Percentiles rank a stretch among this genome's conserved stretches.
Conservation (phyloP, 2,113 vertebrate genomes). For the Edolisoma coerulescens region DNA sequence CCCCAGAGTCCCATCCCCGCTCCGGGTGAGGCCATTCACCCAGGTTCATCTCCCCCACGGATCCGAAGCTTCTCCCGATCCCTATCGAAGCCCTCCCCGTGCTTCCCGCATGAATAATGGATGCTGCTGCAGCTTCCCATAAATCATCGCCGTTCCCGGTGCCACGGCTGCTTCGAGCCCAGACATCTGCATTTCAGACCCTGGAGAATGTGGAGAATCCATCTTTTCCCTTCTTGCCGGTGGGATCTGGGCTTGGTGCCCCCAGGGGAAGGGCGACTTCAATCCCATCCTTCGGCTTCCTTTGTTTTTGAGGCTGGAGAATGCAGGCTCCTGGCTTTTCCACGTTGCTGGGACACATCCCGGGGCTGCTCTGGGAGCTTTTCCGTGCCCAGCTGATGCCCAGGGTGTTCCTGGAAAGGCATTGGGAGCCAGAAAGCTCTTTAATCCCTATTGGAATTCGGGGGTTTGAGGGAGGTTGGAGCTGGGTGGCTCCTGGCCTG, state of each 20-base stretch:
- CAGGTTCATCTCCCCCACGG: conserved; percentile 71
- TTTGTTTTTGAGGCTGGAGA: accelerated
- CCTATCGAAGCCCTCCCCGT: conserved; percentile 71
- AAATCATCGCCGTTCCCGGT: conserved; percentile 63
- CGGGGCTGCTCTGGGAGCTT: accelerated
- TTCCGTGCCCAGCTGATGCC: too few relatives aligned
- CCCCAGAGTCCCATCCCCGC: conserved; percentile 39
- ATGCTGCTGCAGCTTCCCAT: conserved; percentile 67
- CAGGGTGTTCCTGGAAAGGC: neutral
- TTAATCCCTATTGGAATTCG: neutral
- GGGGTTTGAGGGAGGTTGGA: neutral
- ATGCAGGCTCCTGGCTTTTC: neutral
- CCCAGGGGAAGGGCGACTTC: neutral
- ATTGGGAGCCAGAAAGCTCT: neutral
- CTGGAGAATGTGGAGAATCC: accelerated
- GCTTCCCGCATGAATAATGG: conserved; percentile 71
- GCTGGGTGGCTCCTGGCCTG: too few relatives aligned
- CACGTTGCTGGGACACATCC: accelerated
- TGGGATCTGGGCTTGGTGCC: accelerated
- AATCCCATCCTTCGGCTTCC: neutral
- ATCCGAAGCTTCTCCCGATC: conserved; percentile 70
- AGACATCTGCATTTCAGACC: neutral
- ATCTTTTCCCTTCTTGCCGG: neutral
- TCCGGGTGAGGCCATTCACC: conserved; percentile 61
- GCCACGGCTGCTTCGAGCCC: neutral